These are phyloP conservation scores for Frieseomelitta varia DNA, from an alignment of 1,140 invertebrate species.

Conservation along the genomic window DNA sequence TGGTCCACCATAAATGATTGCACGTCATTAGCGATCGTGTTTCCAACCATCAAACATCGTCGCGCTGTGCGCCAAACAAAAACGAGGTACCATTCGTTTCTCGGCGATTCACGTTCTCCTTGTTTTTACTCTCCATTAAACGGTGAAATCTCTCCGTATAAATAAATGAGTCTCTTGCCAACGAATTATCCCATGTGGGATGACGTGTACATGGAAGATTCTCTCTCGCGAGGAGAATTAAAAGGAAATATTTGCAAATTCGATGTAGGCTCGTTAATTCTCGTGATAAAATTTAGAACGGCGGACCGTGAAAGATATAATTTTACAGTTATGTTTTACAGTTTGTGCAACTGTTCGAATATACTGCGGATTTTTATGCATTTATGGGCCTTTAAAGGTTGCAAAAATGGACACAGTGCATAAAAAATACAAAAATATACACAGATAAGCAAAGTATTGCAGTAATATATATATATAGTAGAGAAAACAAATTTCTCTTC, in stretches of 20 bases:
- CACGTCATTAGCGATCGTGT: slow-evolving; percentile 14
- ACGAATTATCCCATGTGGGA: no score
- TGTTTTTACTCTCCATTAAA: slow-evolving; percentile 13
- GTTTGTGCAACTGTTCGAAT: no score
- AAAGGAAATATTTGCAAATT: not conserved
- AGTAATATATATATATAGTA: no score
- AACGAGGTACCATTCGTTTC: not conserved
- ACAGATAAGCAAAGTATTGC: no score
- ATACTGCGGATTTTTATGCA: no score
- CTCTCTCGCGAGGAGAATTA: not conserved
- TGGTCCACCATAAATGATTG: slow-evolving; percentile 1
- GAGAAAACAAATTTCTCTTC: no score
- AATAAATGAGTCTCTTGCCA: not conserved
- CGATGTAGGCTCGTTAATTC: not conserved
- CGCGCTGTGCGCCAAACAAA: not conserved
- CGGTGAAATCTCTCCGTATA: not conserved
- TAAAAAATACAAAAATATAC: no score
- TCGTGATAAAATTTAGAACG: not conserved
- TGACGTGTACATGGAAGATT: not conserved
- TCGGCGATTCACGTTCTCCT: not conserved
- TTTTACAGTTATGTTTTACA: no score
- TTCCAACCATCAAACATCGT: slow-evolving; percentile 5
- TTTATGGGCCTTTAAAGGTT: no score
- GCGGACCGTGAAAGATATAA: not conserved
- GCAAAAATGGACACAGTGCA: no score